Conservation (phyloP, 1,140 invertebrate species). For the Hyles vespertilio region DNA sequence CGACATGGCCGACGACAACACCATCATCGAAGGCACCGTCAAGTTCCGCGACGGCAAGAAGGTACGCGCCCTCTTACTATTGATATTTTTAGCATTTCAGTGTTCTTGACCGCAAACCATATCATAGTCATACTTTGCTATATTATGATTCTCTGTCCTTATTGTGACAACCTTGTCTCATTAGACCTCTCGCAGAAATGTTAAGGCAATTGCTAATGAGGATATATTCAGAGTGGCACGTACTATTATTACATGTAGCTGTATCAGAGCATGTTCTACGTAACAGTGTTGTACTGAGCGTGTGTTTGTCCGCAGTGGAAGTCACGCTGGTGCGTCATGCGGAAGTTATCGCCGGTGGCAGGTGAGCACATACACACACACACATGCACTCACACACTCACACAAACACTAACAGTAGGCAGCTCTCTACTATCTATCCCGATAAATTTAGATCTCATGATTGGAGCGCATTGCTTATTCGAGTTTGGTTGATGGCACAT, state of each 20-base stretch:
- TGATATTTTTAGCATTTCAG: too few species aligned
- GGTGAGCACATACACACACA: conserved; percentile 75
- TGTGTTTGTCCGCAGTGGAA: conserved; percentile 83
- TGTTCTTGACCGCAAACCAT: too few species aligned
- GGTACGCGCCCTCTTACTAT: conserved; percentile 64
- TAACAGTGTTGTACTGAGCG: neutral
- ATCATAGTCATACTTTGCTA: too few species aligned
- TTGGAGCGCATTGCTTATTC: too few species aligned
- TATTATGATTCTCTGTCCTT: too few species aligned
- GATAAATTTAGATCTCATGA: too few species aligned
- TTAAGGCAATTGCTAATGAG: too few species aligned
- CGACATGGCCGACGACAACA: conserved; percentile 63
- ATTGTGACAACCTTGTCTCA: too few species aligned
- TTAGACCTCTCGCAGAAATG: too few species aligned
- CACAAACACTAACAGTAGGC: neutral
- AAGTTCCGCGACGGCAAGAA: conserved; percentile 94
- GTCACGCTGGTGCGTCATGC: conserved; percentile 87
- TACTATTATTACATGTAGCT: too few species aligned
- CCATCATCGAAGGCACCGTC: conserved; percentile 90
- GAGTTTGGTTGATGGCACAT: too few species aligned
- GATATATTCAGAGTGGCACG: neutral
- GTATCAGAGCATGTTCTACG: neutral
- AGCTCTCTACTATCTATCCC: too few species aligned
- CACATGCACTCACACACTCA: neutral
- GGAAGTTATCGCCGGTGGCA: conserved; percentile 88